Evolutionary conservation across 2,888 invertebrate species (phyloP).

Genomic region (Mythimna loreyi): DNA sequence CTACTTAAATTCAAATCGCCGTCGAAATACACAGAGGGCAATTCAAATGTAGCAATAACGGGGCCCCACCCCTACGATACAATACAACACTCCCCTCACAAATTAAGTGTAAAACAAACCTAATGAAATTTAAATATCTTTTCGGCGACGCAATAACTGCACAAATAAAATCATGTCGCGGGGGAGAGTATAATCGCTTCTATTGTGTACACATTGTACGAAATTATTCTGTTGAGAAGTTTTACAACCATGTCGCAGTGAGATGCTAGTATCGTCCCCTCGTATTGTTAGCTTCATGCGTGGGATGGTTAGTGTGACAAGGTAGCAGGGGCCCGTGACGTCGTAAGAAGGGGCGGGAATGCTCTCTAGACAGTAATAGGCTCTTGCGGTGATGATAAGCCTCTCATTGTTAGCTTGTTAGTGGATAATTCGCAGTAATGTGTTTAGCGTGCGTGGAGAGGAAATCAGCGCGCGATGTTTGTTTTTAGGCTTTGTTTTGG

Average conservation of each 20-base stretch:
- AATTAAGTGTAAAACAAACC: constrained; percentile 91
- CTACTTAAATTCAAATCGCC: constrained; percentile 87
- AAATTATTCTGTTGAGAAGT: constrained; percentile 74
- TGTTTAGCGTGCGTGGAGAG: constrained; percentile 78
- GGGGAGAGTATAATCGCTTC: constrained; percentile 88
- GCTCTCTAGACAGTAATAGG: constrained; percentile 87
- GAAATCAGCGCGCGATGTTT: constrained; percentile 77
- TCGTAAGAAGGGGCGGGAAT: constrained; percentile 84
- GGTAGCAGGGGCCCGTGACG: constrained; percentile 76
- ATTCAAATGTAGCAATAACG: constrained; percentile 83
- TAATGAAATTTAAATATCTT: constrained; percentile 91
- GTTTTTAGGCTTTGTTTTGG: constrained; percentile 40
- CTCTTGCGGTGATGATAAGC: constrained; percentile 87
- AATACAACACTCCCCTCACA: constrained; percentile 86
- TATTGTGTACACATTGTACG: constrained; percentile 88
- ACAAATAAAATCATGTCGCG: constrained; percentile 90
- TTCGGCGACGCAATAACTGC: constrained; percentile 88
- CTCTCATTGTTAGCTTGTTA: constrained; percentile 90
- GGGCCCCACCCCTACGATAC: constrained; percentile 85
- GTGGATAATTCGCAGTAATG: constrained; percentile 84
- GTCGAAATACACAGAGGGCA: constrained; percentile 83
- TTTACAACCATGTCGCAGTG: constrained; percentile 81
- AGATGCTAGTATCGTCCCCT: constrained; percentile 57
- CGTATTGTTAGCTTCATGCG: constrained; percentile 52
- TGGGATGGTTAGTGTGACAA: constrained; percentile 75